Percentiles rank a stretch among this genome's conserved stretches.
Evolutionary conservation across 1,140 invertebrate species (phyloP).

Genomic region (Antheraea pernyi): DNA sequence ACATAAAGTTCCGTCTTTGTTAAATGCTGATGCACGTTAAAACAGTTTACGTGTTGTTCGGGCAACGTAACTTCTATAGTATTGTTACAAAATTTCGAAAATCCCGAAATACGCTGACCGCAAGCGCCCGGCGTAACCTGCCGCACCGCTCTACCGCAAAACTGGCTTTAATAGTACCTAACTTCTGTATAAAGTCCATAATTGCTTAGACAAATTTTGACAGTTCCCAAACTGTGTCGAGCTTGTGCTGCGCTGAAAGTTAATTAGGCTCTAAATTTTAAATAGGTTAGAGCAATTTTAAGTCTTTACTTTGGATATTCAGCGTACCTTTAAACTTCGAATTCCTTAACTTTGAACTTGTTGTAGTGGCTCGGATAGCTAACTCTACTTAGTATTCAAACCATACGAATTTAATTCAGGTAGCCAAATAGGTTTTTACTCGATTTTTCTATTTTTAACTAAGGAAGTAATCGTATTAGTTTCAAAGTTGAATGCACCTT

Average conservation of each 20-base stretch:
- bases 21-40: too few species aligned
- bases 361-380: not conserved
- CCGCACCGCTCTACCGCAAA: not conserved
- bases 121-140: not conserved
- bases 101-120: not conserved
- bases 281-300: slow-evolving; percentile 5
- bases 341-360: not conserved
- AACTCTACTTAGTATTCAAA: not conserved
- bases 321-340: not conserved
- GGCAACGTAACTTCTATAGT: not conserved
- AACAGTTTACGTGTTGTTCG: too few species aligned
- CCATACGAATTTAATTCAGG: not conserved
- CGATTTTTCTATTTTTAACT: too few species aligned
- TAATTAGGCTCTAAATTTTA: slow-evolving; percentile 7
- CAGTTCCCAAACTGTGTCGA: not conserved
- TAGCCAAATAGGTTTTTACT: too few species aligned
- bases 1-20: too few species aligned
- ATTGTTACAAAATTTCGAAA: slow-evolving; percentile 1
- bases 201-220: slow-evolving; percentile 8
- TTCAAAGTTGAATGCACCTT: too few species aligned
- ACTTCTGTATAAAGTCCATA: slow-evolving; percentile 4
- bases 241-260: slow-evolving; percentile 1
- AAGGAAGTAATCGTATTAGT: too few species aligned
- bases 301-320: not conserved
- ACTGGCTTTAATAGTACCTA: not conserved